Evolutionary conservation across 2,113 vertebrate species (phyloP).

Genomic region (Anser brachyrhynchus): DNA sequence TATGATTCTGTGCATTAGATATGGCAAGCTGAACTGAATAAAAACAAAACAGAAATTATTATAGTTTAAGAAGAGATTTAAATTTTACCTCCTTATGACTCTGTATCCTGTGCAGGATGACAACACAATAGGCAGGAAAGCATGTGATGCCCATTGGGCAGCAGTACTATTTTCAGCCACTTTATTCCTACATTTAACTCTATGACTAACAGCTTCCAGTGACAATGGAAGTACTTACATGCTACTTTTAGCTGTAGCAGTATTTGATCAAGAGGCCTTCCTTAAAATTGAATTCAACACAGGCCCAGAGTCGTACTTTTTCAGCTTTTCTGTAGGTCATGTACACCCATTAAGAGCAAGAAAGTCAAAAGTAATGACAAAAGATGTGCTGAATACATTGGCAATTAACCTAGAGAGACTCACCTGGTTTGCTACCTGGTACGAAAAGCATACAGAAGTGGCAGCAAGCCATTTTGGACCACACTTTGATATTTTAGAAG

Average conservation of each 20-base stretch:
- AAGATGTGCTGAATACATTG: not conserved
- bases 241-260: not conserved
- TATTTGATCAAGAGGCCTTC: not conserved
- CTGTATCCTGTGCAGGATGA: not conserved
- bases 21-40: not conserved
- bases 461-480: not conserved
- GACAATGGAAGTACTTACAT: not conserved
- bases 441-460: not conserved
- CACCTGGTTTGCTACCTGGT: not conserved
- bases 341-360: not conserved
- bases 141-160: not conserved
- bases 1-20: not conserved
- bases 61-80: not conserved
- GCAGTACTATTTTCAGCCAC: not conserved
- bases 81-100: not conserved
- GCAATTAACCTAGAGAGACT: not conserved
- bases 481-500: not conserved
- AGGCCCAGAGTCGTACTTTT: not conserved
- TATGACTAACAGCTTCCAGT: not conserved
- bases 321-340: not conserved
- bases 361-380: not conserved
- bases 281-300: not conserved
- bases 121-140: not conserved
- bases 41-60: not conserved
- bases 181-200: not conserved